phyloP scores from a whole-genome alignment of 2,797 vertebrate genomes.

The Mastacembelus armatus region DNA sequence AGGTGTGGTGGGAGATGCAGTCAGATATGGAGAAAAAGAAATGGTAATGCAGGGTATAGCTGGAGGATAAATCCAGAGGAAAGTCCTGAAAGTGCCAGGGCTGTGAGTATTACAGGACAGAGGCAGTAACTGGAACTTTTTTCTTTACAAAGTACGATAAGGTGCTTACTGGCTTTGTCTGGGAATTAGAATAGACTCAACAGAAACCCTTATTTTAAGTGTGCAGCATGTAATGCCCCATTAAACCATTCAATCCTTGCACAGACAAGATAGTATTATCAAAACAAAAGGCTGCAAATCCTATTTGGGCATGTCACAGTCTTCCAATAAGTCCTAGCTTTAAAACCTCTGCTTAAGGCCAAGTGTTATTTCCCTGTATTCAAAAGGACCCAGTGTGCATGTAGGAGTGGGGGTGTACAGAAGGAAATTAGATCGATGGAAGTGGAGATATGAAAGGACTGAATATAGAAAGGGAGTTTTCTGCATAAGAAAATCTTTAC shows the following conservation, averaged over 20 bases:
- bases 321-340: slow-evolving; percentile 38
- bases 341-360: slow-evolving; percentile 39
- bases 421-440: slow-evolving; percentile 9
- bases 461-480: slow-evolving; percentile 9
- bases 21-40: too few species aligned
- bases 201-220: slow-evolving; percentile 21
- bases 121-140: too few species aligned
- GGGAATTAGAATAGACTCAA: neutral
- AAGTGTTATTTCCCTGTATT: slow-evolving; percentile 30
- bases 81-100: too few species aligned
- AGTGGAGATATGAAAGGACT: slow-evolving; percentile 20
- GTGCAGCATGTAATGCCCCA: slow-evolving; percentile 27
- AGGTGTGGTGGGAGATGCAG: too few species aligned
- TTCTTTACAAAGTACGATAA: neutral
- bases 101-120: too few species aligned
- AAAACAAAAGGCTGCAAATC: slow-evolving; percentile 58
- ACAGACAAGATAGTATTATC: slow-evolving; percentile 46
- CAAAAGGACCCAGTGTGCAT: slow-evolving; percentile 6
- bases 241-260: slow-evolving; percentile 39
- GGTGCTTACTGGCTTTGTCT: neutral
- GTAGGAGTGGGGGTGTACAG: neutral
- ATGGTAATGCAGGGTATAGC: too few species aligned
- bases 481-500: slow-evolving; percentile 5
- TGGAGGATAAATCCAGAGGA: too few species aligned
- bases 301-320: slow-evolving; percentile 48